A percentile compares a stretch with the other conserved stretches of the same genome.
Evolutionary conservation across 2,797 vertebrate species (phyloP).

Genomic region (Remorina albescens): DNA sequence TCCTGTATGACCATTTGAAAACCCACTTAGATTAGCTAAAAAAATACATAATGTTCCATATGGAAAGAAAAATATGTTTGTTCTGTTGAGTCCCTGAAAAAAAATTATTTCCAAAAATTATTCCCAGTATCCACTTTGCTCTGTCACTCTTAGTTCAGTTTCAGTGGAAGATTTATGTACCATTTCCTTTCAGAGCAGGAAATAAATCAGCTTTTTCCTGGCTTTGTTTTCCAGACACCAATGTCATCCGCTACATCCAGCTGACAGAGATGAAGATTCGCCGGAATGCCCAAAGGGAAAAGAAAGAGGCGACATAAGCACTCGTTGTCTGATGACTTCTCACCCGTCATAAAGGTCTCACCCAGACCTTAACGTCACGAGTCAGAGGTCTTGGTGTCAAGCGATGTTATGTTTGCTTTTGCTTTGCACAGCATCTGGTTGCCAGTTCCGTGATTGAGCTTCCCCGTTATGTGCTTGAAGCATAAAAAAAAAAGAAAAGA

Average conservation of each 20-base stretch:
- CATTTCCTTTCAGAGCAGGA: conserved; percentile 54
- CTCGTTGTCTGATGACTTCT: conserved; percentile 38
- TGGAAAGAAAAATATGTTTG: not conserved
- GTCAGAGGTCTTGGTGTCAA: conserved; percentile 55
- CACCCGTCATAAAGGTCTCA: conserved; percentile 47
- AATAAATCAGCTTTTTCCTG: conserved; percentile 62
- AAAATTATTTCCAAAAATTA: conserved; percentile 13
- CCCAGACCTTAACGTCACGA: conserved; percentile 51
- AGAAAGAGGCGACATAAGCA: conserved; percentile 91
- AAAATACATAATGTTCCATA: not conserved
- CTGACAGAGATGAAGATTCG: conserved; percentile 99
- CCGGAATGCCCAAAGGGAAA: conserved; percentile 93
- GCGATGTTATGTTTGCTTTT: conserved; percentile 65
- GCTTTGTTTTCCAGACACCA: conserved; percentile 91
- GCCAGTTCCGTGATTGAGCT: conserved; percentile 72
- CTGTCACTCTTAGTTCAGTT: conserved; percentile 8
- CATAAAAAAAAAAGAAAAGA: conserved; percentile 9
- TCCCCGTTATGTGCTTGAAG: conserved; percentile 66
- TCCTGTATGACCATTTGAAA: not conserved
- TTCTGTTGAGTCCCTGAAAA: not conserved
- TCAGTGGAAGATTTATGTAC: conserved; percentile 29
- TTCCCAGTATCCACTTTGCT: not conserved
- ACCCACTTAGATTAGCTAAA: not conserved
- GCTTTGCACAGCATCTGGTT: conserved; percentile 70
- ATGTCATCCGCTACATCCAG: conserved; percentile 98